Percentiles rank a stretch among this genome's conserved stretches.
These are phyloP conservation scores for Gambusia yucatana DNA, from an alignment of 2,797 vertebrate genomes.

Conservation along the genomic window DNA sequence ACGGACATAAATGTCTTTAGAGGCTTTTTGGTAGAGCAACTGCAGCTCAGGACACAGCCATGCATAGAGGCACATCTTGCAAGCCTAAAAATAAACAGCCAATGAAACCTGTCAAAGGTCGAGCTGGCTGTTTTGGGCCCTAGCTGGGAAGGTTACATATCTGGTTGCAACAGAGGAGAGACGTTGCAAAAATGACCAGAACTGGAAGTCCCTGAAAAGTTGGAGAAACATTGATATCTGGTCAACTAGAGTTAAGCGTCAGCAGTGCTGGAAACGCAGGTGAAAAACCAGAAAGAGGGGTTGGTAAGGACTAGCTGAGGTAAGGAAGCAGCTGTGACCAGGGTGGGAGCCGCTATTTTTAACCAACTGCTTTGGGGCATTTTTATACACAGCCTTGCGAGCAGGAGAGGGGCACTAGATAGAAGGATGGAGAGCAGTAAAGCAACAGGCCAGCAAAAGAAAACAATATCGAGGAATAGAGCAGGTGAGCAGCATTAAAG, in stretches of 20 bases:
- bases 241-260: constrained; percentile 45
- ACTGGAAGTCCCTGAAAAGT: constrained; percentile 40
- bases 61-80: constrained; percentile 3
- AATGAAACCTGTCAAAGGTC: constrained; percentile 36
- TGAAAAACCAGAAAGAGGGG: constrained; percentile 28
- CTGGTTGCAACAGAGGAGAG: constrained; percentile 26
- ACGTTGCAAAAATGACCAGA: constrained; percentile 31
- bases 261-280: constrained; percentile 46
- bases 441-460: constrained; percentile 75
- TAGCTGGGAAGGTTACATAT: constrained; percentile 23
- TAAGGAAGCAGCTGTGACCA: constrained; percentile 10
- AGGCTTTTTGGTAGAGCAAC: constrained; percentile 1
- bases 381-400: constrained; percentile 46
- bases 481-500: constrained; percentile 80
- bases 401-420: constrained; percentile 80
- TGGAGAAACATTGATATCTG: constrained; percentile 36
- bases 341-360: background rate
- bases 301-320: constrained; percentile 12
- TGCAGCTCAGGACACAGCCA: background rate
- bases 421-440: constrained; percentile 74
- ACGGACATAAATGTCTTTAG: background rate
- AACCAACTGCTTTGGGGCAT: constrained; percentile 17
- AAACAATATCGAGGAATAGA: constrained; percentile 65
- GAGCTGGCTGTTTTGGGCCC: constrained; percentile 16
- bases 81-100: constrained; percentile 22